Base-by-base conservation (phyloP, 1,140 invertebrate species). In the Eumaeus atala region DNA sequence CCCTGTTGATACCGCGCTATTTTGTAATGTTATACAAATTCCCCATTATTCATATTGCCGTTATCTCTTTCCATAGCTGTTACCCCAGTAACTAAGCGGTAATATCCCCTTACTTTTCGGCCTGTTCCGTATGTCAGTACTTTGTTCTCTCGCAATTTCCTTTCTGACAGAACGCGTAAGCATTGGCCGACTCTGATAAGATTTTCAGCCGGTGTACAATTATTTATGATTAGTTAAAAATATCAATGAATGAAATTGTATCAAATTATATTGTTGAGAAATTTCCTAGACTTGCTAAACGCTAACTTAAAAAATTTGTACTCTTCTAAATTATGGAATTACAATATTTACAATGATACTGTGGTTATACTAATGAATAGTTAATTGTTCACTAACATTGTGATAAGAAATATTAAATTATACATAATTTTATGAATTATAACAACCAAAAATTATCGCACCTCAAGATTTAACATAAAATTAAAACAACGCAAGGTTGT, bases 281-380 rank as follows among this genome's bases (percentile, higher is more conserved):
- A 17, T 16, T 14, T 44, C 16, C 8, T 14, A 44, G 12, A 52
- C 69, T 66, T 70, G 37, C 54, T 70, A 74, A 64, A 62, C 58
- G n/a, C 57, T 53, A 62, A 79, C 74, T 76, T 76, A 77, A 80
- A 76, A 83, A 78, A 75, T 85, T 85, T 85, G 82, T 85, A 85
- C 82, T 85, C 82, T 83, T 73, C 76, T 82, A 84, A 77, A 70
- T 74, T 77, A 80, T 74, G 75, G 70, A 76, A 78, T 74, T 71
- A 72, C 64, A 73, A 71, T 83, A 79, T 84, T 73, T 83, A 81
- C 77, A 78, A 72, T 69, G 67, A 62, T 72, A 69, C 58, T 8
- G 14, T 44, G 40, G 66, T 64, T 34, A 48, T 37, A 54, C 7
- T 51, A 18, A 37, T 35, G 21, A 21, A 35, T 48, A 16, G 34